These are phyloP conservation scores for Phoxinus dragarum DNA, from an alignment of 2,797 vertebrate species.

Conservation along the genomic window DNA sequence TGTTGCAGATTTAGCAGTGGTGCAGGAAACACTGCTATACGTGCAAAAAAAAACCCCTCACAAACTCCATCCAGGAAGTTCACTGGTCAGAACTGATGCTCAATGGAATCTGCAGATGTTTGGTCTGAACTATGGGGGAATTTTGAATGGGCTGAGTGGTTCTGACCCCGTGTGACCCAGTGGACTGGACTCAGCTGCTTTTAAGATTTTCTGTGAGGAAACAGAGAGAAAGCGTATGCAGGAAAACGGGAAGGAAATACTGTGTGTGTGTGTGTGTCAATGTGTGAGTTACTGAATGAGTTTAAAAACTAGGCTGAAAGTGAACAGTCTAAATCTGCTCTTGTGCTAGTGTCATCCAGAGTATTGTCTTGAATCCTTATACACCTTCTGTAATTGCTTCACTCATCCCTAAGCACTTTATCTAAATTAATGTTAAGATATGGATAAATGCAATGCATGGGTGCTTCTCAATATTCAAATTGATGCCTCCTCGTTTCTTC, in stretches of 20 bases:
- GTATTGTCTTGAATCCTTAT: slow-evolving; percentile 68
- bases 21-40: not conserved
- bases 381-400: slow-evolving; percentile 69
- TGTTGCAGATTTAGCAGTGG: not conserved
- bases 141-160: slow-evolving; percentile 23
- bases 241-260: slow-evolving; percentile 23
- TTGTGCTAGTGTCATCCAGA: slow-evolving; percentile 68
- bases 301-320: slow-evolving; percentile 34
- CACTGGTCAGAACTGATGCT: slow-evolving; percentile 28
- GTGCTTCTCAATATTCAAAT: too few relatives aligned
- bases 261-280: slow-evolving; percentile 16
- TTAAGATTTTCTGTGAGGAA: slow-evolving; percentile 53
- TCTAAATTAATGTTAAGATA: slow-evolving; percentile 43
- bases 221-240: slow-evolving; percentile 49
- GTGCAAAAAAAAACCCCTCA: not conserved
- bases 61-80: slow-evolving; percentile 15
- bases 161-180: slow-evolving; percentile 3
- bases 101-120: slow-evolving; percentile 44
- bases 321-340: slow-evolving; percentile 49
- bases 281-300: slow-evolving; percentile 4
- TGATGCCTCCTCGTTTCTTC: too few relatives aligned
- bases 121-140: slow-evolving; percentile 9
- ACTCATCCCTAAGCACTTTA: slow-evolving; percentile 67
- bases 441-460: slow-evolving; percentile 30
- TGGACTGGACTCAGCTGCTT: slow-evolving; percentile 49